Evolutionary conservation across 2,888 invertebrate species (phyloP).

Genomic region (Cyclophora albipunctata): DNA sequence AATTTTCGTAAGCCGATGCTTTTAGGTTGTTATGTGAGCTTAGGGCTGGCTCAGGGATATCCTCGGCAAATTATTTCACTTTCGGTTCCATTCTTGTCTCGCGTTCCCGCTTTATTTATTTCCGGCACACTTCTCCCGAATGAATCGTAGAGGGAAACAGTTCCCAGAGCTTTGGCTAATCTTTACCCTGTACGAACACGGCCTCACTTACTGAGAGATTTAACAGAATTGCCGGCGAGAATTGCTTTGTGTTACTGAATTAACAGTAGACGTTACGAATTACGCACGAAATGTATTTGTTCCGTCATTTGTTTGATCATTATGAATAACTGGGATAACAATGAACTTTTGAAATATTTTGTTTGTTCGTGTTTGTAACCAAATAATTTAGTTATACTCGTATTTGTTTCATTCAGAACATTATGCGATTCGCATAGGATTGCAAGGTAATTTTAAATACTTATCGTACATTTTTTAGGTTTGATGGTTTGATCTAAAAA

Average conservation of each 20-base stretch:
- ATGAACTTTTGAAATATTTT: background rate
- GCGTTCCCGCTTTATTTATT: constrained; percentile 41
- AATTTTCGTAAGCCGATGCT: constrained; percentile 19
- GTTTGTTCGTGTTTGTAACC: too few species aligned
- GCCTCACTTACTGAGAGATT: constrained; percentile 51
- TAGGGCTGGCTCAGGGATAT: constrained; percentile 23
- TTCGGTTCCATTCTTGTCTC: constrained; percentile 32
- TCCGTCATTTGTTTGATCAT: background rate
- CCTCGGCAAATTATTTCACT: constrained; percentile 30
- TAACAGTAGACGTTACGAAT: constrained; percentile 13
- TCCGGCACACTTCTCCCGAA: constrained; percentile 37
- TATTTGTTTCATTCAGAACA: too few species aligned
- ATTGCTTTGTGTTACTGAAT: constrained; percentile 24
- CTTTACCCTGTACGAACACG: constrained; percentile 42
- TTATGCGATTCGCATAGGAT: too few species aligned
- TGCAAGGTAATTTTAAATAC: too few species aligned
- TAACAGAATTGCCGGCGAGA: constrained; percentile 35
- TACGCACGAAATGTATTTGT: constrained; percentile 2
- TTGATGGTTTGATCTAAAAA: too few species aligned
- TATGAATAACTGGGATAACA: background rate
- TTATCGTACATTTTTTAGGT: too few species aligned
- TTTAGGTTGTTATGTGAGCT: constrained; percentile 22
- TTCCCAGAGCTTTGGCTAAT: constrained; percentile 51
- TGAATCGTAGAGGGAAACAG: constrained; percentile 46
- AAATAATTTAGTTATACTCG: too few species aligned